These are phyloP conservation scores for Condylostylus longicornis DNA, from an alignment of 1,140 invertebrate species.

Conservation along the genomic window DNA sequence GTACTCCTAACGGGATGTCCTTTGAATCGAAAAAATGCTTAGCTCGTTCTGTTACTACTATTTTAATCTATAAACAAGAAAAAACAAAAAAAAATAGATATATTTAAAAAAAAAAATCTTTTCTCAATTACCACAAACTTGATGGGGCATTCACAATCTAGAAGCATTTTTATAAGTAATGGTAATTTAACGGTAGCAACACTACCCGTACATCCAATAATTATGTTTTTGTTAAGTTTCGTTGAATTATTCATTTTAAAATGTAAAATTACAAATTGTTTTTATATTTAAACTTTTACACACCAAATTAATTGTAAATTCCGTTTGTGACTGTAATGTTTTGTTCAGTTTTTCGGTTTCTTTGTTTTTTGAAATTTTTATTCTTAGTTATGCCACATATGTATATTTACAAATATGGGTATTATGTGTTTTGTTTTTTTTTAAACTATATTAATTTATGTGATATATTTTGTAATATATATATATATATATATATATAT, in stretches of 20 bases:
- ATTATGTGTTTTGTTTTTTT: no score
- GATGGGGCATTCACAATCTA: conserved; percentile 18
- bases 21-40: conserved; percentile 67
- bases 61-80: conserved; percentile 41
- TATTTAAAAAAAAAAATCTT: conserved; percentile 1
- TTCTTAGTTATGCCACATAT: no score
- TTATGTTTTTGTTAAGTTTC: conserved; percentile 40
- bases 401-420: no score
- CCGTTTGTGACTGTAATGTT: no score
- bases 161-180: conserved; percentile 43
- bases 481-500: no score
- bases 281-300: no score
- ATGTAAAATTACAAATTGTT: no score
- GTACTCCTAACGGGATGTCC: conserved; percentile 41
- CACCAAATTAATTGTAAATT: conserved; percentile 2
- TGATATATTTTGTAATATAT: no score
- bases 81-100: no score
- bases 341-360: no score
- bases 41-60: conserved; percentile 72
- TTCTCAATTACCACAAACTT: conserved; percentile 18
- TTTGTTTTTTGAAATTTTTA: no score
- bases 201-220: conserved; percentile 79
- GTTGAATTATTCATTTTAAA: conserved; percentile 6
- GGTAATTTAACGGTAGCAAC: conserved; percentile 80
- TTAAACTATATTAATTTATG: no score